These are phyloP conservation scores for Desmophyllum pertusum DNA, from an alignment of 92 coral and sea anemone species.

Conservation along the genomic window DNA sequence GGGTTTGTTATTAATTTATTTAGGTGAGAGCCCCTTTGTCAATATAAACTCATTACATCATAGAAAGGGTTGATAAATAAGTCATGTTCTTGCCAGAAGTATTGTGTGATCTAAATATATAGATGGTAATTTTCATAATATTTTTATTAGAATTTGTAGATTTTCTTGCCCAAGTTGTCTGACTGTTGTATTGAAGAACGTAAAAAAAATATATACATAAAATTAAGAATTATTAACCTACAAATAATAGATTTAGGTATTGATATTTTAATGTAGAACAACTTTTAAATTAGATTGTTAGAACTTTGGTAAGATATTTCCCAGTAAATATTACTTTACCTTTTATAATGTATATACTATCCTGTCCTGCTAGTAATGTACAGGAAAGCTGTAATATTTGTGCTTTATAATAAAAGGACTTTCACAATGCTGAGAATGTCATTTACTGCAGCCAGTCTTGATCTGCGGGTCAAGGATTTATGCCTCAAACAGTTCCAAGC, in stretches of 20 bases:
- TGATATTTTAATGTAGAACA: neutral
- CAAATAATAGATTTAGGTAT: neutral
- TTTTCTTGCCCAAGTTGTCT: neutral
- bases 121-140: neutral
- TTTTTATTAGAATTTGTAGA: constrained; percentile 3
- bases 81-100: no score
- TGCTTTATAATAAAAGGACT: neutral
- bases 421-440: neutral
- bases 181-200: neutral
- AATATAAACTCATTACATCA: no score
- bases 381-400: neutral
- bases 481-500: no score
- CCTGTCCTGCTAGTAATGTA: neutral
- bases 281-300: neutral
- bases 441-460: no score
- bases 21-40: no score
- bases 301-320: neutral
- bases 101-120: no score
- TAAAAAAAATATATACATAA: no score
- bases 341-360: neutral
- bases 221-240: no score
- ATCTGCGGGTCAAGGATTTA: no score
- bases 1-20: no score
- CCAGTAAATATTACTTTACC: neutral
- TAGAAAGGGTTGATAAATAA: no score